Evolutionary conservation across 2,113 vertebrate genomes (phyloP).

Genomic region (Apodemus sylvaticus): DNA sequence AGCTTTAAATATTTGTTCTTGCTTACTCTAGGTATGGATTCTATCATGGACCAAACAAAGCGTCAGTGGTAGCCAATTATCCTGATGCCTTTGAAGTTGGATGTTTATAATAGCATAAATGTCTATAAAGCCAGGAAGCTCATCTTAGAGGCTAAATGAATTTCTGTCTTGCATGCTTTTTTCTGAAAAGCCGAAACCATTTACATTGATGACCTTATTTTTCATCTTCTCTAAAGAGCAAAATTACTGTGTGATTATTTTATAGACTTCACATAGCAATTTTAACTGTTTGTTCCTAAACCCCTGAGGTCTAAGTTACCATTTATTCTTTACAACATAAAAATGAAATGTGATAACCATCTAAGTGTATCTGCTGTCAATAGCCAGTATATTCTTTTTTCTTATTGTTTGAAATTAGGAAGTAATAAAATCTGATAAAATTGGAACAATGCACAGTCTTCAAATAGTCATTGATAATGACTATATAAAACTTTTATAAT

Average conservation of each 20-base stretch:
- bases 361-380: slow-evolving; percentile 5
- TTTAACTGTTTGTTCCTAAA: slow-evolving; percentile 33
- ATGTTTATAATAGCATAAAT: neutral
- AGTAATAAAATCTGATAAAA: slow-evolving; percentile 34
- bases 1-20: neutral
- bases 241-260: slow-evolving; percentile 46
- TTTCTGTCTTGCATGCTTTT: neutral
- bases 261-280: slow-evolving; percentile 48
- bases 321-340: slow-evolving; percentile 30
- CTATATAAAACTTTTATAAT: neutral
- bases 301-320: slow-evolving; percentile 9
- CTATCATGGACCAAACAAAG: neutral
- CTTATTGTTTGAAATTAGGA: neutral
- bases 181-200: neutral
- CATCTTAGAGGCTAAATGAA: neutral
- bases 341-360: slow-evolving; percentile 3
- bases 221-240: neutral
- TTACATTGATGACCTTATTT: neutral
- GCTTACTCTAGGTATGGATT: neutral
- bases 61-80: neutral
- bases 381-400: neutral
- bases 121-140: neutral
- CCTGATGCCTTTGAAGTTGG: neutral
- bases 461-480: neutral
- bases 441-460: neutral